Base-by-base conservation (phyloP, 2,797 vertebrate genomes). In the Sternotherus odoratus region DNA sequence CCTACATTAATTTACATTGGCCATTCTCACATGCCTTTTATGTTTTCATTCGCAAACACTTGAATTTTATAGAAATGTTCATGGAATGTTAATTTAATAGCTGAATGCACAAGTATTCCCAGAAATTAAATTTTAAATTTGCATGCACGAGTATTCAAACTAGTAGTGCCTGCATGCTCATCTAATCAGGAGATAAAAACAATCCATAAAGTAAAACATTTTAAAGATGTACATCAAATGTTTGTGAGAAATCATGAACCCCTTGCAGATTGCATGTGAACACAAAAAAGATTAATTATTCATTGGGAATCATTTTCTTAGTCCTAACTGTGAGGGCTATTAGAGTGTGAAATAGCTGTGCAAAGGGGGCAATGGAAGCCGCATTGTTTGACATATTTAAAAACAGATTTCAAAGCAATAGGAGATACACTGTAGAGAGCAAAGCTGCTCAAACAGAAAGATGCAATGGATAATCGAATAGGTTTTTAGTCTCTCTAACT, bases 281-380 rank as follows among this genome's bases (percentile, higher is more conserved):
- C 63, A 74, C 30, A 54, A 78, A 82, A 50, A 51, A 77, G 36
- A 90, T 54, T 80, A 80, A 63, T 95, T 89, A 83, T 9, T 85
- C 50, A 5, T 39, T 87, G 30, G 33, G 89, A 84, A 75, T 86
- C 86, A 75, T 89, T 83, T 88, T 16, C 66, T 94, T 87, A 77
- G 36, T 88, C 33, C 77, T 88, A 87, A 23, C 66, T 75, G n/a
- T 33, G 12, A 88, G 28, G 82, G 6, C 77, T 86, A 82, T 80
- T 95, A 87, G 78, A 48, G 63, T 75, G 15, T 17, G 13, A 74
- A 89, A 82, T 74, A 87, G 63, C 15, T 8, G 74, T 51, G 85
- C 19, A 15, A 74, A 89, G 81, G 39, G 46, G 74, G 51, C 39
- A 0, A 21, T 26, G 12, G 5, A 90, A 16, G 72, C 8, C 21